A percentile compares a stretch with the other conserved stretches of the same genome.
Conservation (phyloP, 2,797 vertebrate genomes). For the Schizothorax lantsangensis region DNA sequence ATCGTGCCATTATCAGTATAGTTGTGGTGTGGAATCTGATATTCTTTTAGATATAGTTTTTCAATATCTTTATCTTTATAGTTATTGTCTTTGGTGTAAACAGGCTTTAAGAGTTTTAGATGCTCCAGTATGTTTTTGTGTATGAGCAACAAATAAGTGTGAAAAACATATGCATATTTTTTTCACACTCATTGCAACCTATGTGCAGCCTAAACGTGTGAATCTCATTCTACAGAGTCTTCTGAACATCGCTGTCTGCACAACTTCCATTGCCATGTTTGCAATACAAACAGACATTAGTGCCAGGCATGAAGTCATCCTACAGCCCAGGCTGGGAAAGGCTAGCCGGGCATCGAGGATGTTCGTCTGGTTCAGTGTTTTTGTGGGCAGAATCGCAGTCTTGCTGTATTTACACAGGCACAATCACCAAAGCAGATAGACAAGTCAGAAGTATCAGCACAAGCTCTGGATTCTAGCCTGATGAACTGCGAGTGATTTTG, state of each 20-base stretch:
- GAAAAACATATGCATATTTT: background rate
- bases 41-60: background rate
- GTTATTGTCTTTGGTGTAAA: background rate
- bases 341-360: slow-evolving; percentile 57
- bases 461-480: background rate
- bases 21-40: background rate
- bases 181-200: background rate
- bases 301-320: slow-evolving; percentile 73
- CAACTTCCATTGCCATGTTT: slow-evolving; percentile 55
- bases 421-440: slow-evolving; percentile 32
- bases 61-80: background rate
- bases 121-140: background rate
- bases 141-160: background rate
- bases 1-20: background rate
- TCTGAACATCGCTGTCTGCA: slow-evolving; percentile 60
- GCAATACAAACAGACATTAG: slow-evolving; percentile 66
- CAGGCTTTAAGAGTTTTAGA: background rate
- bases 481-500: background rate
- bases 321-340: slow-evolving; percentile 52
- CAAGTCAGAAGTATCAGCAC: background rate
- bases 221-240: slow-evolving; percentile 37
- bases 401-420: slow-evolving; percentile 46
- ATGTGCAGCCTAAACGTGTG: slow-evolving; percentile 8
- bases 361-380: slow-evolving; percentile 70
- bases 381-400: slow-evolving; percentile 64